A percentile compares a stretch with the other conserved stretches of the same genome.
Evolutionary conservation across 2,797 vertebrate genomes (phyloP).

Genomic region (Serranus cabrilla): DNA sequence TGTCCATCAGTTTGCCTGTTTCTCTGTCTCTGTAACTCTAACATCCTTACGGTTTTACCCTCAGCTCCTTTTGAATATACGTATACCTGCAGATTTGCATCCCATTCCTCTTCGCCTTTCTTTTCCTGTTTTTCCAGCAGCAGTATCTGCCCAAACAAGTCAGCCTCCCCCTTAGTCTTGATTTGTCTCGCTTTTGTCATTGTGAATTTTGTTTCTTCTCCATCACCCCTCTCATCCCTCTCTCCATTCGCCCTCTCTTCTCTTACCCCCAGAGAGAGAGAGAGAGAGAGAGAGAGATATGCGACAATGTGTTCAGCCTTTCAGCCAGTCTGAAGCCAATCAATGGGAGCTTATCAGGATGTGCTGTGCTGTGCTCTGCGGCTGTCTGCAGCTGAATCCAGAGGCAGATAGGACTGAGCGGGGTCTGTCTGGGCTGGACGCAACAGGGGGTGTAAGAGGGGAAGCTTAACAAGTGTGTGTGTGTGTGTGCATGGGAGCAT

Average conservation of each 20-base stretch:
- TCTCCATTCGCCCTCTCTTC: slow-evolving; percentile 19
- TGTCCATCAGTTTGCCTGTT: slow-evolving; percentile 38
- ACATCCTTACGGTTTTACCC: slow-evolving; percentile 27
- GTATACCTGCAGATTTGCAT: slow-evolving; percentile 48
- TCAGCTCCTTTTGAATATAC: slow-evolving; percentile 23
- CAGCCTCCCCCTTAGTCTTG: slow-evolving; percentile 42
- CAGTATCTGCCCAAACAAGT: slow-evolving; percentile 46
- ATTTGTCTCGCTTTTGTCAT: slow-evolving; percentile 60
- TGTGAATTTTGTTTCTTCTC: slow-evolving; percentile 64
- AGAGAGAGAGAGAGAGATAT: slow-evolving; percentile 28
- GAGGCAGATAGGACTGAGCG: slow-evolving; percentile 65
- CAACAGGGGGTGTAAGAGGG: slow-evolving; percentile 62
- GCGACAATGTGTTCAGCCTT: slow-evolving; percentile 71
- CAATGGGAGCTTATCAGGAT: slow-evolving; percentile 77
- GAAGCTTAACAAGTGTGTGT: slow-evolving; percentile 59
- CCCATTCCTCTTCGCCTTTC: slow-evolving; percentile 7
- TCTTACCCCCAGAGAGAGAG: slow-evolving; percentile 12
- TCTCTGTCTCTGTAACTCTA: slow-evolving; percentile 2
- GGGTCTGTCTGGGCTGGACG: slow-evolving; percentile 62
- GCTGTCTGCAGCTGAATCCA: slow-evolving; percentile 63
- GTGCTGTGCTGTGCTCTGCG: slow-evolving; percentile 58
- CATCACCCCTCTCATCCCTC: slow-evolving; percentile 47
- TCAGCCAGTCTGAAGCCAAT: slow-evolving; percentile 76
- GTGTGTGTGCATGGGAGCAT: slow-evolving; percentile 19
- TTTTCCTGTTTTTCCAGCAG: slow-evolving; percentile 21